Percentiles rank a stretch among this genome's conserved stretches.
phyloP scores from a whole-genome alignment of 2,113 vertebrate species.

The Hypomesus transpacificus region DNA sequence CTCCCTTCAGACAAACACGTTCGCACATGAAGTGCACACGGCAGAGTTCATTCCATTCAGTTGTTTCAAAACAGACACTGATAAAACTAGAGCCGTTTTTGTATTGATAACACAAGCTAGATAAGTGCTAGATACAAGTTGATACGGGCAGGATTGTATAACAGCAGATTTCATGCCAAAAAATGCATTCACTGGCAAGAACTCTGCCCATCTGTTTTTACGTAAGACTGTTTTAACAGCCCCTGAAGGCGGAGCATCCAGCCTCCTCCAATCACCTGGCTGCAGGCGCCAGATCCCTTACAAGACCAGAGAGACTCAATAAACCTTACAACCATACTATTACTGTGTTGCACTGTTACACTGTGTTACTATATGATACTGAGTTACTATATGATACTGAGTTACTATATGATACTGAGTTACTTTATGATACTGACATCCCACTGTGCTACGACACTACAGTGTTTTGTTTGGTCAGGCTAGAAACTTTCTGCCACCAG shows the following conservation, averaged over 20 bases:
- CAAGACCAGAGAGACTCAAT: conserved; percentile 32
- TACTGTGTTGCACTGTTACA: too few species aligned
- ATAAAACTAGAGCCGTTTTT: background rate
- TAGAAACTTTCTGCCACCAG: too few species aligned
- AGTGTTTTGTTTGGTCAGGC: too few species aligned
- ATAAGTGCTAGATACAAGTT: conserved; percentile 14
- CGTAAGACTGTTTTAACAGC: conserved; percentile 11
- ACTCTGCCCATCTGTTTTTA: conserved; percentile 19
- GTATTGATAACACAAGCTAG: background rate
- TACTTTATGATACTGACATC: too few species aligned
- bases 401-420: too few species aligned
- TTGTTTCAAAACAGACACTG: background rate
- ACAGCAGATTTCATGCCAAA: conserved; percentile 6
- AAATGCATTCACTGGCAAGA: conserved; percentile 16
- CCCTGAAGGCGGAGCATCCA: conserved; percentile 8
- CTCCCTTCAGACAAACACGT: too few species aligned
- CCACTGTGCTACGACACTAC: too few species aligned
- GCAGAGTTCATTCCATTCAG: background rate
- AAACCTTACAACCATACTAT: background rate
- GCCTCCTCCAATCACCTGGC: conserved; percentile 6
- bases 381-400: too few species aligned
- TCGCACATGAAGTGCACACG: background rate
- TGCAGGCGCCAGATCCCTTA: conserved; percentile 24
- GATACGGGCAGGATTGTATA: conserved; percentile 1
- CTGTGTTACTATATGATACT: too few species aligned